Evolutionary conservation across 2,888 invertebrate species (phyloP).

Genomic region (Hylaea fasciaria): DNA sequence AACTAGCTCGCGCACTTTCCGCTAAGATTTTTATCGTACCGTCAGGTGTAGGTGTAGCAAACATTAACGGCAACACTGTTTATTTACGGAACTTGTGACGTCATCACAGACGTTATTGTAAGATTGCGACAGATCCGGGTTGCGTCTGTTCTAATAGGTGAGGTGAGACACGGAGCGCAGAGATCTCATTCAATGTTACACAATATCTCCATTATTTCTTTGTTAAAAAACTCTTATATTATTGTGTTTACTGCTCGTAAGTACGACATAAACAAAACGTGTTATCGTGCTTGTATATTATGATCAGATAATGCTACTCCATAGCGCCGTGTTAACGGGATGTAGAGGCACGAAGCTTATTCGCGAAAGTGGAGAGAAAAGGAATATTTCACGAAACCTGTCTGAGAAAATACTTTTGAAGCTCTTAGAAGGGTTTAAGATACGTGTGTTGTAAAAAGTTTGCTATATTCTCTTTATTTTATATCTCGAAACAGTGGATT

Average conservation of each 20-base stretch:
- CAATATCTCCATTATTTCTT: too few species aligned
- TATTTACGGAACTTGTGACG: conserved; percentile 19
- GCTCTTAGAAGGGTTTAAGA: not conserved
- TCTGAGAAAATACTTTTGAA: conserved; percentile 8
- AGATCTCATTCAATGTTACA: too few species aligned
- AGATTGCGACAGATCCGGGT: not conserved
- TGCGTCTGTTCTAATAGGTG: too few species aligned
- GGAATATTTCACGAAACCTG: conserved; percentile 20
- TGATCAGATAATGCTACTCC: not conserved
- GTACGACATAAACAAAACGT: too few species aligned
- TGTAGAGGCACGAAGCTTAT: not conserved
- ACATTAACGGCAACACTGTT: not conserved
- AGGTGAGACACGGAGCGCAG: too few species aligned
- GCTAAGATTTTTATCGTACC: not conserved
- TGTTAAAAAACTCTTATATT: too few species aligned
- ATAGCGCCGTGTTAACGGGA: not conserved
- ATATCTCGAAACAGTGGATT: too few species aligned
- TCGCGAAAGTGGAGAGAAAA: not conserved
- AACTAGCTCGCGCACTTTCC: not conserved
- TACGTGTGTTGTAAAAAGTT: not conserved
- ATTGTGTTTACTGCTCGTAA: too few species aligned
- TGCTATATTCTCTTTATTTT: not conserved
- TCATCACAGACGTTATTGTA: conserved; percentile 23
- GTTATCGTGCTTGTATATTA: conserved; percentile 19
- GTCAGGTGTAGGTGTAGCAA: not conserved